Conservation (phyloP, 2,797 vertebrate genomes). For the Euthynnus affinis region DNA sequence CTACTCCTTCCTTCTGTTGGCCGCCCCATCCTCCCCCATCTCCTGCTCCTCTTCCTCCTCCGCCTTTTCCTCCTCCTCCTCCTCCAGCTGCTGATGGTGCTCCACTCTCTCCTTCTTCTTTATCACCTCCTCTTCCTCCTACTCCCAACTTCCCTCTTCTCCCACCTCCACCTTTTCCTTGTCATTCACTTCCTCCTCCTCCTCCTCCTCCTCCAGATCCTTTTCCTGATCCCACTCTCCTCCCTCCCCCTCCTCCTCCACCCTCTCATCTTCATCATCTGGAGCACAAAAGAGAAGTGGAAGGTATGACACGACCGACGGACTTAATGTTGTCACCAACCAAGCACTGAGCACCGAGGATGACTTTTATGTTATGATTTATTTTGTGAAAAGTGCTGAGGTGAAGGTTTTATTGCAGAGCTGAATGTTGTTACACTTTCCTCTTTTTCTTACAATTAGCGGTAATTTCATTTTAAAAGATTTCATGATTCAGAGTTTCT, state of each 20-base stretch:
- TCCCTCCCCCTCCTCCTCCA: conserved; percentile 23
- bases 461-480: too few relatives aligned
- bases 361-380: background rate
- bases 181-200: conserved; percentile 35
- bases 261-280: conserved; percentile 56
- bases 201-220: background rate
- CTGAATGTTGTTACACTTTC: background rate
- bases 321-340: background rate
- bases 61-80: background rate
- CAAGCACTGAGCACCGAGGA: background rate
- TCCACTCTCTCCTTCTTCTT: background rate
- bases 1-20: background rate
- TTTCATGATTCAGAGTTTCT: background rate
- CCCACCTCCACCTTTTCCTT: conserved; percentile 17
- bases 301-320: conserved; percentile 66
- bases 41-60: background rate
- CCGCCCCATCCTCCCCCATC: background rate
- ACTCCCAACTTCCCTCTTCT: too few relatives aligned
- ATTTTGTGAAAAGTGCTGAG: background rate
- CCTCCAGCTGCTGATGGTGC: background rate
- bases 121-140: conserved; percentile 6
- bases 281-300: conserved; percentile 41
- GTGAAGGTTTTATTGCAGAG: background rate
- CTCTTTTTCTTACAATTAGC: too few relatives aligned
- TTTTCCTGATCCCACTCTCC: background rate